These are phyloP conservation scores for Lacerta bilineata DNA, from an alignment of 2,797 vertebrate species.

Conservation along the genomic window DNA sequence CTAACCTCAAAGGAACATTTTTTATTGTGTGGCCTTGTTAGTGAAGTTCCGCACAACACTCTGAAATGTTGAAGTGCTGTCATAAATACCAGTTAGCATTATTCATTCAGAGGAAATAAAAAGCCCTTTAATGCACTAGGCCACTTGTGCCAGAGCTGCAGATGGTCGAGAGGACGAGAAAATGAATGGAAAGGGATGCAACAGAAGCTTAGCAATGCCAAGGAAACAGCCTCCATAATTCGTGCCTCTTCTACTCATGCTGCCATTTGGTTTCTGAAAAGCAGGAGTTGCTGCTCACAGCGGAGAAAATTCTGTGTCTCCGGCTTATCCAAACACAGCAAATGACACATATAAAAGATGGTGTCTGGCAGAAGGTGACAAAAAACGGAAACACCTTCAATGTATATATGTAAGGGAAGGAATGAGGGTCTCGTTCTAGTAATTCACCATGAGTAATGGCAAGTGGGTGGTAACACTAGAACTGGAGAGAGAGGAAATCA, in stretches of 20 bases:
- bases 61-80: constrained; percentile 33
- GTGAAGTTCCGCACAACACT: constrained; percentile 41
- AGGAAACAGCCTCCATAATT: constrained; percentile 28
- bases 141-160: constrained; percentile 50
- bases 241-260: constrained; percentile 43
- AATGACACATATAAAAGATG: constrained; percentile 4
- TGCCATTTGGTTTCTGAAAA: background rate
- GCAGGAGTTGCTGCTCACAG: background rate
- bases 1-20: background rate
- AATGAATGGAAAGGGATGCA: constrained; percentile 45
- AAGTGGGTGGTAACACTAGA: background rate
- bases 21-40: constrained; percentile 37
- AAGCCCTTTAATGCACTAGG: background rate
- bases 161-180: constrained; percentile 31
- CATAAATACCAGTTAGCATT: constrained; percentile 40
- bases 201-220: constrained; percentile 48
- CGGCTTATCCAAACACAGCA: background rate
- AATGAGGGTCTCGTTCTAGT: background rate
- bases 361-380: constrained; percentile 15
- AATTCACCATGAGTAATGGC: constrained; percentile 12
- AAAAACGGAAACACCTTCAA: constrained; percentile 15
- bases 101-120: constrained; percentile 57
- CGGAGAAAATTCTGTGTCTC: constrained; percentile 1
- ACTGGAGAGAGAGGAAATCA: constrained; percentile 13
- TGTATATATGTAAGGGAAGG: background rate